Conservation (phyloP, 2,113 vertebrate species). For the Cyanoderma ruficeps region DNA sequence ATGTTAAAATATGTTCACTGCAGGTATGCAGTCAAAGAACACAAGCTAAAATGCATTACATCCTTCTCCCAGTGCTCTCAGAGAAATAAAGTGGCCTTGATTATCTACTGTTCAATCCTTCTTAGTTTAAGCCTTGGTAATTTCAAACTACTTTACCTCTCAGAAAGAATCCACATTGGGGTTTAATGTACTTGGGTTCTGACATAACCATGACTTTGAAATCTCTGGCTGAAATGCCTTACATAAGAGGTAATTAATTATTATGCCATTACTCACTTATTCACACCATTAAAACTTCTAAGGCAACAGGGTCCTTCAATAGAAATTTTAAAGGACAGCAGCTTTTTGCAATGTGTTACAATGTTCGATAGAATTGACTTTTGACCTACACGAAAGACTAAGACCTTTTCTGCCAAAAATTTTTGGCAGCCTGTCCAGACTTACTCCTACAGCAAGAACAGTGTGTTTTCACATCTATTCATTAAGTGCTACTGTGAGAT, state of each 20-base stretch:
- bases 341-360: conserved; percentile 25
- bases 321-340: conserved; percentile 35
- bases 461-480: conserved; percentile 34
- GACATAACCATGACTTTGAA: conserved; percentile 43
- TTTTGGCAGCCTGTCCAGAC: conserved; percentile 49
- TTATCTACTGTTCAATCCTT: conserved; percentile 35
- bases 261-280: conserved; percentile 36
- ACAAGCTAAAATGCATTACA: neutral
- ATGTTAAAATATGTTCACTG: neutral
- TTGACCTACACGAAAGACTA: neutral
- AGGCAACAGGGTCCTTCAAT: conserved; percentile 5
- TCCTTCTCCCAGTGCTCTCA: neutral
- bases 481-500: conserved; percentile 16
- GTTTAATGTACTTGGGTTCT: conserved; percentile 29
- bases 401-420: neutral
- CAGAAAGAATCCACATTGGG: conserved; percentile 23
- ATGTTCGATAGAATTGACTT: conserved; percentile 26
- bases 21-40: neutral
- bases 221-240: conserved; percentile 30
- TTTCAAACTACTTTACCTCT: conserved; percentile 41
- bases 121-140: conserved; percentile 42
- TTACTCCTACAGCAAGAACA: conserved; percentile 24
- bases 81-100: conserved; percentile 34
- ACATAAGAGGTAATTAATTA: conserved; percentile 55
- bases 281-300: conserved; percentile 16